Evolutionary conservation across 2,888 invertebrate genomes (phyloP), one percentile per base, ranked within the genome.

Genomic region (Xiphydria camelus): DNA sequence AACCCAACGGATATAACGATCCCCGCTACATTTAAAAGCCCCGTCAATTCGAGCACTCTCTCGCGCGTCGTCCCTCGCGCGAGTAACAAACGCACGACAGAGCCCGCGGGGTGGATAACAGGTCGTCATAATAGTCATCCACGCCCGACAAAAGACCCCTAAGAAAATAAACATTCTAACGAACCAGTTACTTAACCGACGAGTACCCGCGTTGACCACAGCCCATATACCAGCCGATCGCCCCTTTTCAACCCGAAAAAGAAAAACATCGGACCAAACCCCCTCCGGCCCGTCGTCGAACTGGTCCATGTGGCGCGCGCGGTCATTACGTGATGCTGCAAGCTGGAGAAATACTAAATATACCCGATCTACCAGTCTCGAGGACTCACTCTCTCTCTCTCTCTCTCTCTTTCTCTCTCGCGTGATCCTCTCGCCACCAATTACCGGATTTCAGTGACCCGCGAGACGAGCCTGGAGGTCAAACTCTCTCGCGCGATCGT

Each of bases 161-260:
- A 64, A 69, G 62, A 65, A 73, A 74, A 73, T 73, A 73, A 74
- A 74, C 70, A 73, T 70, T 70, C 66, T 68, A 68, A 68, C 70
- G 69, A 74, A 74, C 73, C 73, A 74, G 73, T 74, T 73, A 74
- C 72, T 70, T 73, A 73, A 66, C 70, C 59, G n/a, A 38, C 44
- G 21, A 26, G 14, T 12, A 14, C 14, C 26, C 26, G 12, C 2
- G 10, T 2, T 61, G 59, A 57, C 62, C 60, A 45, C 52, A 56
- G 54, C 48, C 54, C 47, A 55, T n/a, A n/a, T n/a, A n/a, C n/a
- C n/a, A n/a, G 49, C 51, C 53, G 37, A 15, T 9, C 33, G 14
- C 33, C 17, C n/a, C 18, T 33, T 17, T n/a, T n/a, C n/a, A n/a
- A n/a, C 18, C 18, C 19, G 41, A 37, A 46, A 47, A 22, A 39